Evolutionary conservation across 2,797 vertebrate species (phyloP), one percentile per base, ranked within the genome.

Genomic region (Chanos chanos): DNA sequence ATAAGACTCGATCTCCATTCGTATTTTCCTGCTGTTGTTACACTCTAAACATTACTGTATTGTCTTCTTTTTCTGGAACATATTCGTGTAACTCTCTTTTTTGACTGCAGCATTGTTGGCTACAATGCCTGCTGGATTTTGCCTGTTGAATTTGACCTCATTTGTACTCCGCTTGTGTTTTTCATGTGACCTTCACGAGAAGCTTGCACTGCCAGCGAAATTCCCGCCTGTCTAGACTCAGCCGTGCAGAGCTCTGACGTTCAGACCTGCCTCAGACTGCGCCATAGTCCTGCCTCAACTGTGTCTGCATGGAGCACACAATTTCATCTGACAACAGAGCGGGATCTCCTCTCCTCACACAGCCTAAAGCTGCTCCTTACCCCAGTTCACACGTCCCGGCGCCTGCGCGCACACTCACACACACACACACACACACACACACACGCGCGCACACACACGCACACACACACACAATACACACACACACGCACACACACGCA

Each of bases 171-270:
- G 24, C 15, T 56, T 55, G 39, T 70, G 70, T 74, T 59, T 70
- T 60, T 49, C 63, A 62, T 55, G 28, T 74, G 76, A 76, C 75
- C 68, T 76, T 77, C 66, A 65, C 18, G 36, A 64, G 59, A 22
- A 33, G 41, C 60, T 44, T 24, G 22, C 47, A 36, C 43, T 53
- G 52, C 52, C 48, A 12, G 41, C 28, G 18, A 41, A 16, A 68
- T 66, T 40, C 12, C 24, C 43, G 43, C 15, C 9, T 66, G 61
- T 61, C 49, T 70, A 66, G 62, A 51, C 62, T 30, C 16, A 28
- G 36, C 41, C 33, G 5, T 43, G 47, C 53, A 39, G 34, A 60
- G 51, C 44, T 53, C 59, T 67, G 50, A 71, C 45, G 51, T 57
- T 64, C 50, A 54, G n/a, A n/a, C n/a, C n/a, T n/a, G n/a, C n/a